Conservation (phyloP, 2,113 vertebrate species). For the Lasiurus borealis region DNA sequence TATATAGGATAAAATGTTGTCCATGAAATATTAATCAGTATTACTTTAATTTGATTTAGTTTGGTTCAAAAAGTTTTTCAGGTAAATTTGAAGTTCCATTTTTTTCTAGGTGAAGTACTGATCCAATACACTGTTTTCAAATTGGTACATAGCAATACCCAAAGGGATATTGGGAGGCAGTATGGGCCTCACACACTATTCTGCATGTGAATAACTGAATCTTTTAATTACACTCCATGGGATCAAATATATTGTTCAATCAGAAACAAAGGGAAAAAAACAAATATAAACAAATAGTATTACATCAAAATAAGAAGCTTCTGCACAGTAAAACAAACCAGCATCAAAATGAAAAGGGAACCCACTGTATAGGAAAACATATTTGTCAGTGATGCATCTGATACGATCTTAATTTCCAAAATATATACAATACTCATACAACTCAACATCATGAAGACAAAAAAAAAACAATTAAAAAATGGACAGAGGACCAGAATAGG, state of each 20-base stretch:
- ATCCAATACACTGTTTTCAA: neutral
- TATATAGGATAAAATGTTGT: neutral
- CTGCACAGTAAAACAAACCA: too few species aligned
- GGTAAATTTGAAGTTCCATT: neutral
- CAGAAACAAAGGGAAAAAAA: too few species aligned
- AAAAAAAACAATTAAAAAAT: too few species aligned
- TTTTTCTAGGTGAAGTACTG: neutral
- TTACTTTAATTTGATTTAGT: neutral
- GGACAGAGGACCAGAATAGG: too few species aligned
- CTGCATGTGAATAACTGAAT: neutral
- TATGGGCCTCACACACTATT: neutral
- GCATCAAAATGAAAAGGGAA: too few species aligned
- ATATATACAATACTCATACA: too few species aligned
- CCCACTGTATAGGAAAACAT: too few species aligned
- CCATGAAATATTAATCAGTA: neutral
- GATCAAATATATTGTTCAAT: neutral
- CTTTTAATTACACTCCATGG: neutral
- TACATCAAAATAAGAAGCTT: too few species aligned
- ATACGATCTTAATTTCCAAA: too few species aligned
- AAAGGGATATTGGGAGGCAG: neutral
- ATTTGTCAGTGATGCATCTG: too few species aligned
- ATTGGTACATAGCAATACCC: neutral
- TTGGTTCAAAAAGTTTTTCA: constrained; percentile 12
- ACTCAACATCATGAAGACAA: too few species aligned
- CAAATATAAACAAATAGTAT: too few species aligned